These are phyloP conservation scores for Cephonodes hylas DNA, from an alignment of 2,888 invertebrate species.

Conservation along the genomic window DNA sequence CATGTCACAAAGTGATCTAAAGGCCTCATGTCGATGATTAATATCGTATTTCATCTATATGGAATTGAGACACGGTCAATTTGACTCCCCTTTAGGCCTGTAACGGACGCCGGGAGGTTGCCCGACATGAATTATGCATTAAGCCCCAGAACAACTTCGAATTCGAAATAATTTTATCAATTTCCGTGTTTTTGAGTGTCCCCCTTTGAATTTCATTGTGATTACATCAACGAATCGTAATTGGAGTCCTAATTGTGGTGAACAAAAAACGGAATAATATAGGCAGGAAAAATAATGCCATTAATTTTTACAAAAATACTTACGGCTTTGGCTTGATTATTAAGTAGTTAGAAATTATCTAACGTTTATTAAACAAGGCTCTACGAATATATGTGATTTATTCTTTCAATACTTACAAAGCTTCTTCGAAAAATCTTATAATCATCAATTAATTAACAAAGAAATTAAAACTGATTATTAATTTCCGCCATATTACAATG, in stretches of 20 bases:
- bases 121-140: constrained; percentile 72
- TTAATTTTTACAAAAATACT: too few species aligned
- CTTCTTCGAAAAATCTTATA: too few species aligned
- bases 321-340: too few species aligned
- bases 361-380: too few species aligned
- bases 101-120: constrained; percentile 49
- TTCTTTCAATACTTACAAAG: too few species aligned
- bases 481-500: too few species aligned
- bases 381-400: too few species aligned
- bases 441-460: too few species aligned
- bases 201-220: background rate
- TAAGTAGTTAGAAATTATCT: too few species aligned
- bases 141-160: constrained; percentile 17
- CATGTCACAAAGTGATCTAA: background rate
- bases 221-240: background rate
- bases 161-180: background rate
- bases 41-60: constrained; percentile 50
- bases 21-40: constrained; percentile 41
- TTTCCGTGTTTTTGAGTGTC: background rate
- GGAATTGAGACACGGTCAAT: constrained; percentile 62
- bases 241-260: background rate
- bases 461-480: too few species aligned
- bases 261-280: background rate
- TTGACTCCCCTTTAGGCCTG: constrained; percentile 55
- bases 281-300: too few species aligned